A percentile compares a stretch with the other conserved stretches of the same genome.
Conservation (phyloP, 2,113 vertebrate species). For the Noturus placidus region DNA sequence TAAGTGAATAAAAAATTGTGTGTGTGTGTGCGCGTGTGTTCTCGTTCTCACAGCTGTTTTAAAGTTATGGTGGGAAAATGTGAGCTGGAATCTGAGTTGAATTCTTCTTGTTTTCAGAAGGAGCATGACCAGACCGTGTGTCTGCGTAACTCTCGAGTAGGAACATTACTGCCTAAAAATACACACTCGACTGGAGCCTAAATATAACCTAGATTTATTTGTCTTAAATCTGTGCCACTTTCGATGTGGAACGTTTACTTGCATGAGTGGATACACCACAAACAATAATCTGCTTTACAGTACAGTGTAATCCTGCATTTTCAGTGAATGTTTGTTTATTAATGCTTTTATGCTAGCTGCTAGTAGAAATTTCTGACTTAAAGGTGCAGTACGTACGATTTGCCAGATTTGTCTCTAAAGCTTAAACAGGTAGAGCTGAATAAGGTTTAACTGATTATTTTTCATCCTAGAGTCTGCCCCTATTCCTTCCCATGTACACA, state of each 20-base stretch:
- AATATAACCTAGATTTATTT: neutral
- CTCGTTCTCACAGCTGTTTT: conserved; percentile 15
- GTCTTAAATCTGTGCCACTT: neutral
- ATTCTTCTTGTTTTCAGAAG: conserved; percentile 2
- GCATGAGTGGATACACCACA: no score
- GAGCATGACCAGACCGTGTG: neutral
- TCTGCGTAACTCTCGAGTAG: neutral
- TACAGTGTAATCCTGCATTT: neutral
- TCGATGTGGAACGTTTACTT: neutral
- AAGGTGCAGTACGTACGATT: neutral
- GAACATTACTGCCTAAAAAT: conserved; percentile 2
- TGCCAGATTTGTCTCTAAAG: neutral
- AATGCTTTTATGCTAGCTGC: neutral
- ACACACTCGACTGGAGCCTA: neutral
- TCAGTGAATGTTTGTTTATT: neutral
- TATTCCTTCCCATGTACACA: neutral
- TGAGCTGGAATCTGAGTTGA: neutral
- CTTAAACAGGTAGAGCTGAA: neutral
- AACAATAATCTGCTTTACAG: neutral
- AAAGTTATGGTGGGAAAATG: neutral
- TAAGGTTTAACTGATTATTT: neutral
- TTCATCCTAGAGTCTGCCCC: neutral
- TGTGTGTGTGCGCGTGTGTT: neutral
- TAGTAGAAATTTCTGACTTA: neutral
- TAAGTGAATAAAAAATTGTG: neutral